phyloP scores from a whole-genome alignment of 2,888 invertebrate genomes.

The Heliconius hortense region DNA sequence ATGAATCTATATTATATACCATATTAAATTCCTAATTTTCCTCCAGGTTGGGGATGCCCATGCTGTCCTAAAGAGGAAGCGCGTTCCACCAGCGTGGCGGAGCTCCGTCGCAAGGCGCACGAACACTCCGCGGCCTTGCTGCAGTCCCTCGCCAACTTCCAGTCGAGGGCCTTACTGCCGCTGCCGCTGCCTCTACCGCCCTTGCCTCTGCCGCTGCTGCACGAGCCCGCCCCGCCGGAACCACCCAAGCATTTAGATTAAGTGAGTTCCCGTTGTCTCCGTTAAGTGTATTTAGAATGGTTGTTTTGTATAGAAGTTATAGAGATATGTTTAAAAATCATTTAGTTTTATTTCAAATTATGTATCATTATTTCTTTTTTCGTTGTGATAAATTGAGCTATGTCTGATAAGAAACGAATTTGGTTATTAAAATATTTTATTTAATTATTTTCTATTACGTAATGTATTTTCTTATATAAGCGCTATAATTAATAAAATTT shows the following conservation, averaged over 20 bases:
- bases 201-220: conserved; percentile 60
- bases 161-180: conserved; percentile 80
- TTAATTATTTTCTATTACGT: neutral
- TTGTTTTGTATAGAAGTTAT: conserved; percentile 3
- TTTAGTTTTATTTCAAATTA: neutral
- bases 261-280: conserved; percentile 22
- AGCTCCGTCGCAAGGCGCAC: conserved; percentile 94
- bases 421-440: too few species aligned
- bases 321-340: neutral
- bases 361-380: neutral
- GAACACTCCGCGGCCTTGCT: conserved; percentile 95
- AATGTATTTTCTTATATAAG: neutral
- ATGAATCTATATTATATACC: too few species aligned
- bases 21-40: neutral
- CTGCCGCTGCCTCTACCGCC: conserved; percentile 69
- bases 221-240: conserved; percentile 54
- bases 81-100: conserved; percentile 93
- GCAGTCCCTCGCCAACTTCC: conserved; percentile 87
- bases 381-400: neutral
- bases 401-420: neutral
- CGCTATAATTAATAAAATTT: neutral
- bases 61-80: conserved; percentile 90
- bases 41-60: conserved; percentile 88
- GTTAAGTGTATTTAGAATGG: neutral
- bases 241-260: conserved; percentile 68